Conservation (phyloP, 2,797 vertebrate species). For the Coracias cyanogaster region DNA sequence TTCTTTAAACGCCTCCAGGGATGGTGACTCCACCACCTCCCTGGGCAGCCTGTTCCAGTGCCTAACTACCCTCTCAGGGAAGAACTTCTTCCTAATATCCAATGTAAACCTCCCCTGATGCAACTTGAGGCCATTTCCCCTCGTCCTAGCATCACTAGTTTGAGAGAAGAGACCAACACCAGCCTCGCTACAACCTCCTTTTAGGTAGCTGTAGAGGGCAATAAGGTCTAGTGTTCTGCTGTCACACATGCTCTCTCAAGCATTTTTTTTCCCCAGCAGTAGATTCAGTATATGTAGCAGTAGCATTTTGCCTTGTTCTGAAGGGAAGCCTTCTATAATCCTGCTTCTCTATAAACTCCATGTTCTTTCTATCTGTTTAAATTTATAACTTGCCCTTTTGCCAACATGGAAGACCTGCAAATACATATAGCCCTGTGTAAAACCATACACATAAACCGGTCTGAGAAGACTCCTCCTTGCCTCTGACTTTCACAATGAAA, state of each 20-base stretch:
- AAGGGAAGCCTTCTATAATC: not conserved
- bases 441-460: not conserved
- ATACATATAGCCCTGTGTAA: not conserved
- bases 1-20: too few relatives aligned
- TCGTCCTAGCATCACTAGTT: too few relatives aligned
- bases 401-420: not conserved
- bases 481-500: not conserved
- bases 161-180: too few relatives aligned
- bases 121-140: too few relatives aligned
- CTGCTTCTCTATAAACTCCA: not conserved
- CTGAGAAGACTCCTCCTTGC: not conserved
- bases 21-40: too few relatives aligned
- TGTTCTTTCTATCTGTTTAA: not conserved
- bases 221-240: too few relatives aligned
- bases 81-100: too few relatives aligned
- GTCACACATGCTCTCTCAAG: not conserved
- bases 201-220: too few relatives aligned
- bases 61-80: too few relatives aligned
- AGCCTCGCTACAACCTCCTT: too few relatives aligned
- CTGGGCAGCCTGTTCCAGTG: too few relatives aligned
- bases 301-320: not conserved
- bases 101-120: too few relatives aligned
- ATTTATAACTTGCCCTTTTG: not conserved
- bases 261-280: not conserved
- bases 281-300: not conserved